Evolutionary conservation across 2,888 invertebrate genomes (phyloP).

Genomic region (Perithous albicinctus): DNA sequence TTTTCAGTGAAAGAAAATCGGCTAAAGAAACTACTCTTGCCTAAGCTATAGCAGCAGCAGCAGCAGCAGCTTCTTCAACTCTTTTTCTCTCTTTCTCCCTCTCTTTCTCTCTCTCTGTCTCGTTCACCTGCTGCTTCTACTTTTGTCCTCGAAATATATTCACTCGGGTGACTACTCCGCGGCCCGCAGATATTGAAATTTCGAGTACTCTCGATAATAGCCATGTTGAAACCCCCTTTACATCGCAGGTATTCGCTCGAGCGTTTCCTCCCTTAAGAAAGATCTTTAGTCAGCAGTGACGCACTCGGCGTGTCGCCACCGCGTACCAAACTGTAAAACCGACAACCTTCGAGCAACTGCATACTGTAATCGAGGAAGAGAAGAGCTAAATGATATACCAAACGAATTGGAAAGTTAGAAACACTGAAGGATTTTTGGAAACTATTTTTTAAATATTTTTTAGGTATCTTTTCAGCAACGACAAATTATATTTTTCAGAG

Average conservation of each 20-base stretch:
- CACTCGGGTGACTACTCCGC: constrained; percentile 1
- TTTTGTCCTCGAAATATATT: constrained; percentile 19
- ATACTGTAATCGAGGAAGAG: no score
- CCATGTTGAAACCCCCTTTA: no score
- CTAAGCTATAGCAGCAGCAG: constrained; percentile 16
- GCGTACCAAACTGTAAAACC: no score
- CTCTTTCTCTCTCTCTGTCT: neutral
- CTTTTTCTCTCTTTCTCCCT: neutral
- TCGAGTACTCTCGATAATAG: constrained; percentile 63
- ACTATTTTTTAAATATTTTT: no score
- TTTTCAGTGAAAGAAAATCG: constrained; percentile 67
- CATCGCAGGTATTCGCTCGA: neutral
- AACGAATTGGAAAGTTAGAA: no score
- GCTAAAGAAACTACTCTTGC: constrained; percentile 48
- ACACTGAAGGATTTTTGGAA: no score
- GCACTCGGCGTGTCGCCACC: neutral
- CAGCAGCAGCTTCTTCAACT: neutral
- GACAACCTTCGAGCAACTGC: no score
- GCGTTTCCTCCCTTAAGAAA: neutral
- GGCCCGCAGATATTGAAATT: constrained; percentile 60
- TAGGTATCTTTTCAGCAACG: no score
- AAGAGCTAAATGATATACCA: no score
- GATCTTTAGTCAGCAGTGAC: neutral
- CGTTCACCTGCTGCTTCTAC: neutral
- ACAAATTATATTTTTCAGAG: no score